Percentiles rank a stretch among this genome's conserved stretches.
phyloP scores from a whole-genome alignment of 2,113 vertebrate species.

The Syngnathus typhle region DNA sequence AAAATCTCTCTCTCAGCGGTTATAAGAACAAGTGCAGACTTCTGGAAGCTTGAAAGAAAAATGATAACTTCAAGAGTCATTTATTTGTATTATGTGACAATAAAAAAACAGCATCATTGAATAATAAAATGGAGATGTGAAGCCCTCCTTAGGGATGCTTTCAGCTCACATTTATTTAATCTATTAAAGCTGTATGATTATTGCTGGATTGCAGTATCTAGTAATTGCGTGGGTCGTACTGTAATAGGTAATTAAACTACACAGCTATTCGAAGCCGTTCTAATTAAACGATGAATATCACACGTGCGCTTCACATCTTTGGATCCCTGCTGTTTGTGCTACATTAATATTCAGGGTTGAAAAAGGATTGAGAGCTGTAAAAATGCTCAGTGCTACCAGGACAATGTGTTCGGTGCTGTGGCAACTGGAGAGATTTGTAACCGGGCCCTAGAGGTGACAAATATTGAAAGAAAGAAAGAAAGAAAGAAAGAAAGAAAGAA shows the following conservation, averaged over 20 bases:
- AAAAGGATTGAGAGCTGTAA: slow-evolving; percentile 43
- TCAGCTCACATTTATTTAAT: slow-evolving; percentile 28
- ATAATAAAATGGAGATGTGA: slow-evolving; percentile 41
- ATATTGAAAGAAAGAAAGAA: slow-evolving; percentile 50
- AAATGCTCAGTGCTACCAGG: slow-evolving; percentile 45
- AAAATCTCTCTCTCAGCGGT: neutral
- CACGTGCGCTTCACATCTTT: slow-evolving; percentile 5
- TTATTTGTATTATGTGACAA: slow-evolving; percentile 24
- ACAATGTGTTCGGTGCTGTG: slow-evolving; percentile 60
- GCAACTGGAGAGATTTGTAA: slow-evolving; percentile 55
- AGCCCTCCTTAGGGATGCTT: slow-evolving; percentile 11
- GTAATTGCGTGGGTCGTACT: slow-evolving; percentile 1
- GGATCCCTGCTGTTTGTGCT: slow-evolving; percentile 23
- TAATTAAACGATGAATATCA: slow-evolving; percentile 19
- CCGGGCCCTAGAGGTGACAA: slow-evolving; percentile 58
- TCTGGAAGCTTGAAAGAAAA: neutral
- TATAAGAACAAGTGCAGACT: neutral
- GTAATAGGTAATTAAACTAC: slow-evolving; percentile 9
- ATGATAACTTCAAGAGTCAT: slow-evolving; percentile 41
- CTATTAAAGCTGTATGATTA: slow-evolving; percentile 32
- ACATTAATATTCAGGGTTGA: slow-evolving; percentile 37
- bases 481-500: slow-evolving; percentile 27
- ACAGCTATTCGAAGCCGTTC: slow-evolving; percentile 2
- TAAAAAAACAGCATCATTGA: slow-evolving; percentile 33
- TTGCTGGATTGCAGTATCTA: slow-evolving; percentile 4